phyloP scores from a whole-genome alignment of 2,113 vertebrate species.

The Paedocypris sp. region DNA sequence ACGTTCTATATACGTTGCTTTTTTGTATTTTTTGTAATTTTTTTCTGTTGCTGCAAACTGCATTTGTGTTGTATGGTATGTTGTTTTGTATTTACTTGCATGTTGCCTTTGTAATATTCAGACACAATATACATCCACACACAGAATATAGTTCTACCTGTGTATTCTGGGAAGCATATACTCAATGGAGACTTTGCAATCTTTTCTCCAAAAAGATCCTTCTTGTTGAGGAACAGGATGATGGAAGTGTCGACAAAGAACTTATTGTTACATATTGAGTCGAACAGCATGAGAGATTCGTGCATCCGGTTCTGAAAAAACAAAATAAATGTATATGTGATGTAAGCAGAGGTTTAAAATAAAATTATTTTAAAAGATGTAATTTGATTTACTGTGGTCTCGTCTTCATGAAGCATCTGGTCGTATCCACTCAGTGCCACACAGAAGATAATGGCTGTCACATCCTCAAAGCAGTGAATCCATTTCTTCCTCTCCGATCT shows the following conservation, averaged over 20 bases:
- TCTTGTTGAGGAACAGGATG: slow-evolving; percentile 99
- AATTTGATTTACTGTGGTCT: slow-evolving; percentile 80
- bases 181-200: slow-evolving; percentile 94
- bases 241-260: slow-evolving; percentile 99
- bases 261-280: slow-evolving; percentile 99
- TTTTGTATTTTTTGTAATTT: too few relatives aligned
- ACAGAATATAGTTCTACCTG: slow-evolving; percentile 81
- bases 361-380: too few relatives aligned
- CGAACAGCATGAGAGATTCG: slow-evolving; percentile 98
- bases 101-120: too few relatives aligned
- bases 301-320: slow-evolving; percentile 92
- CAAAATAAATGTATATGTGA: background rate
- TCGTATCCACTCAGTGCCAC: slow-evolving; percentile 94
- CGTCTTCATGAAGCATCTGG: slow-evolving; percentile 95
- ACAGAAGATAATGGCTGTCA: slow-evolving; percentile 97
- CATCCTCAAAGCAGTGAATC: slow-evolving; percentile 98
- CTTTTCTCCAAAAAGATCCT: slow-evolving; percentile 95
- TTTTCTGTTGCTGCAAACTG: too few relatives aligned
- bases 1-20: too few relatives aligned
- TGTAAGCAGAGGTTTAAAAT: background rate
- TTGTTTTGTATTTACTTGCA: too few relatives aligned
- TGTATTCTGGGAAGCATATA: slow-evolving; percentile 97
- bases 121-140: too few relatives aligned
- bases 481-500: slow-evolving; percentile 97
- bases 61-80: too few relatives aligned